Conservation (phyloP, 2,113 vertebrate species). For the Vidua chalybeata region DNA sequence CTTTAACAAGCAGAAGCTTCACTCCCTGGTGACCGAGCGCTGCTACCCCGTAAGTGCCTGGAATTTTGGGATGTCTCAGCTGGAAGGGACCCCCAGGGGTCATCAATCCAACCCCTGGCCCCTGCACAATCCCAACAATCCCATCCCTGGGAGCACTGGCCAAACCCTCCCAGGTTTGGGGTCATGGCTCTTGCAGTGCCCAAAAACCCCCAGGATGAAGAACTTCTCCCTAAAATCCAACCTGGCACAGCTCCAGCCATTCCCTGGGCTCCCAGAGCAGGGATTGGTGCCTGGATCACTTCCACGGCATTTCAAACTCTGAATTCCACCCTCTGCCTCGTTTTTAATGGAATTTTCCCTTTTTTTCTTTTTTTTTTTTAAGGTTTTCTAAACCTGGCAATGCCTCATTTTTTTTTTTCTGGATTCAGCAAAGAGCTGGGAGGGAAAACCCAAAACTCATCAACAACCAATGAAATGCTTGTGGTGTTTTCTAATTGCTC, state of each 20-base stretch:
- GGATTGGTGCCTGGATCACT: background rate
- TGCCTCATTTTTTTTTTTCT: background rate
- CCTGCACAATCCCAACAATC: background rate
- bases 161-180: too few species aligned
- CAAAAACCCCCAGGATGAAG: background rate
- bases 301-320: background rate
- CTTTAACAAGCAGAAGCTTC: slow-evolving; percentile 87
- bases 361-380: too few species aligned
- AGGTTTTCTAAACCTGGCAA: background rate
- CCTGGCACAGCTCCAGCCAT: background rate
- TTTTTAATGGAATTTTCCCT: background rate
- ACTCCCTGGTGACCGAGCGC: slow-evolving; percentile 89
- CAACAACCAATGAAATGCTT: accelerated
- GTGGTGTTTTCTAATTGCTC: accelerated
- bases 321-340: background rate
- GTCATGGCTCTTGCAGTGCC: background rate
- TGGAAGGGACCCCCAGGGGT: background rate
- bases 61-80: background rate
- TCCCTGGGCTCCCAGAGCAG: background rate
- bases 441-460: background rate
- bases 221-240: background rate
- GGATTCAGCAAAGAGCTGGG: background rate
- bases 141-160: background rate
- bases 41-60: slow-evolving; percentile 89
- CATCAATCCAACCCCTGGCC: background rate